phyloP scores from a whole-genome alignment of 2,113 vertebrate species.

The Cinclus cinclus region DNA sequence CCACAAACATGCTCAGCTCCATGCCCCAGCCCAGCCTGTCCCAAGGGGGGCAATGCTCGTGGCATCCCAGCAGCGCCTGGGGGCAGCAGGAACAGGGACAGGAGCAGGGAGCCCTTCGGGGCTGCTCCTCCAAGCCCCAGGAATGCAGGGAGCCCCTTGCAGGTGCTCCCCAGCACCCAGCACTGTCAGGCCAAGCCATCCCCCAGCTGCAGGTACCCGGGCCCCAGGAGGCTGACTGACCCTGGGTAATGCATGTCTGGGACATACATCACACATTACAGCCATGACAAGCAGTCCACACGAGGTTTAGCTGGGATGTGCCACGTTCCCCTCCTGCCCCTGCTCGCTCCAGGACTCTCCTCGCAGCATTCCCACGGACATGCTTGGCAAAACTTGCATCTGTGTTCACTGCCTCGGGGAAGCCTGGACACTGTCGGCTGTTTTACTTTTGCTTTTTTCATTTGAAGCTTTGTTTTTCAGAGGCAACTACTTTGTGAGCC shows the following conservation, averaged over 20 bases:
- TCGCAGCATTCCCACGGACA: accelerated
- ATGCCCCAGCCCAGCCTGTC: background rate
- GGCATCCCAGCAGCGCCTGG: background rate
- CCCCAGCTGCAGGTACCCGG: background rate
- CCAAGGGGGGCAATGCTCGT: background rate
- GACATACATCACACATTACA: accelerated
- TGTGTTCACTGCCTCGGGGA: background rate
- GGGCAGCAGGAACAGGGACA: background rate
- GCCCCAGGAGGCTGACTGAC: background rate
- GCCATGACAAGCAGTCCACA: background rate
- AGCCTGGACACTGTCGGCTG: background rate
- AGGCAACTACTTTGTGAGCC: background rate
- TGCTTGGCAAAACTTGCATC: background rate
- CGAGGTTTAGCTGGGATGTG: accelerated
- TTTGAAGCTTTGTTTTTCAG: background rate
- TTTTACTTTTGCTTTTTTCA: background rate
- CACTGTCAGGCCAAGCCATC: background rate
- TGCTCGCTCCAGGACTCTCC: background rate
- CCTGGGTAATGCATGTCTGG: background rate
- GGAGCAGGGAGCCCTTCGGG: background rate
- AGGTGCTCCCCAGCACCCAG: background rate
- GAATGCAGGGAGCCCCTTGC: background rate
- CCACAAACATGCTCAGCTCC: background rate
- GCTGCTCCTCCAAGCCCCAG: background rate
- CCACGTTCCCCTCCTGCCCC: background rate